phyloP scores from a whole-genome alignment of 2,113 vertebrate species.

The Hylia prasina region DNA sequence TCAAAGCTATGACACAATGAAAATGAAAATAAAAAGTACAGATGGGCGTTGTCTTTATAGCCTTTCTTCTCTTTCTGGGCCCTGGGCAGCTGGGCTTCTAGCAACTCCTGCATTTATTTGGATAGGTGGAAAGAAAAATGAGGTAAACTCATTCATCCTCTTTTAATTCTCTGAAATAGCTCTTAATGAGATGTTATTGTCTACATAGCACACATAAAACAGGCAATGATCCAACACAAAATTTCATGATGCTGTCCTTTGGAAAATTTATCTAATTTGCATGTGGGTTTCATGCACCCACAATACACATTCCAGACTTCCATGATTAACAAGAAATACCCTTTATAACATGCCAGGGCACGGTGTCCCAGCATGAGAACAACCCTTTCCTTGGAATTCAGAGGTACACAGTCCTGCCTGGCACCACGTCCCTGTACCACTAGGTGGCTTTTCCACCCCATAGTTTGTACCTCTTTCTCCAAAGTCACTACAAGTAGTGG shows the following conservation, averaged over 20 bases:
- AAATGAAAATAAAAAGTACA: neutral
- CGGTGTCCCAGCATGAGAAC: neutral
- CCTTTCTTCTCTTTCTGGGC: neutral
- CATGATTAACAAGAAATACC: neutral
- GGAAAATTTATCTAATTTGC: neutral
- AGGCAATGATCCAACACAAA: neutral
- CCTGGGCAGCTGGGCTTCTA: neutral
- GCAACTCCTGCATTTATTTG: neutral
- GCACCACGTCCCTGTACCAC: neutral
- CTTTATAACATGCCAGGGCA: neutral
- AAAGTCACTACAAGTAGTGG: neutral
- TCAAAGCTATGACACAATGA: neutral
- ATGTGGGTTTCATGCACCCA: neutral
- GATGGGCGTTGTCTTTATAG: neutral
- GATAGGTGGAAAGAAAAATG: neutral
- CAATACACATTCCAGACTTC: neutral
- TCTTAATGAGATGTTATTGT: neutral
- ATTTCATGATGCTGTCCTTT: neutral
- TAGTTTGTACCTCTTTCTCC: neutral
- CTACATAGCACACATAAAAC: neutral
- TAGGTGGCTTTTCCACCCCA: slow-evolving; percentile 8
- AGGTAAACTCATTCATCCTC: neutral
- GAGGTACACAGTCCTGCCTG: neutral
- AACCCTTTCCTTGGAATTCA: neutral
- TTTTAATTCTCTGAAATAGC: neutral